Conservation (phyloP, 2,113 vertebrate genomes). For the Chrysemys picta region DNA sequence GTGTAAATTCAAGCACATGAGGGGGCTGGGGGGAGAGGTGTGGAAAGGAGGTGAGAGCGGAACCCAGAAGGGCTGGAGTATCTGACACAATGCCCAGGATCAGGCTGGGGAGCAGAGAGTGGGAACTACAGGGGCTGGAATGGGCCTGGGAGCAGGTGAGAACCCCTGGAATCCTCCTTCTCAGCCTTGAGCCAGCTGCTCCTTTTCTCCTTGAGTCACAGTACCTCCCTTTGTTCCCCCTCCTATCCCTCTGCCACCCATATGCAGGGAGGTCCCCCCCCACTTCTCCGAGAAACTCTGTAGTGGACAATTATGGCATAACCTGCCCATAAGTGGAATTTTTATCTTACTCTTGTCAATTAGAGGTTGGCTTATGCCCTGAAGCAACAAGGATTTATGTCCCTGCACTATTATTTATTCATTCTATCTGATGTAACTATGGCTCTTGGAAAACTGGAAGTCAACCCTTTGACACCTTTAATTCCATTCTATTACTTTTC, state of each 20-base stretch:
- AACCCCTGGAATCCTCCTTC: not conserved
- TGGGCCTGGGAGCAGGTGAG: not conserved
- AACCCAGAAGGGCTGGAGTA: not conserved
- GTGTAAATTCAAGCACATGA: not conserved
- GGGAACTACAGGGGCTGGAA: not conserved
- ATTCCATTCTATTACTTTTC: not conserved
- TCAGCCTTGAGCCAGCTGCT: not conserved
- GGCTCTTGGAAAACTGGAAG: not conserved
- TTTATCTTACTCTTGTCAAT: not conserved
- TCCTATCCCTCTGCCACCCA: not conserved
- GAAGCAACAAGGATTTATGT: not conserved
- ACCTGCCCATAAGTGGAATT: not conserved
- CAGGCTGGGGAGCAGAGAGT: not conserved
- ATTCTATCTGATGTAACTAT: not conserved
- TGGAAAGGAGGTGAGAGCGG: not conserved
- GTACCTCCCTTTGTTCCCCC: not conserved
- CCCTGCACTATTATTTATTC: not conserved
- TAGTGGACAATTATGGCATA: not conserved
- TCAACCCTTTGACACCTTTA: not conserved
- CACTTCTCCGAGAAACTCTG: not conserved
- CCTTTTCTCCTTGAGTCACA: not conserved
- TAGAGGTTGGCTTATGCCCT: not conserved
- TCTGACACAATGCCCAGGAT: not conserved
- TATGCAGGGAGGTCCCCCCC: not conserved
- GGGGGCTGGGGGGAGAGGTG: accelerated